These are phyloP conservation scores for Ondatra zibethicus DNA, from an alignment of 2,113 vertebrate species.

Conservation along the genomic window DNA sequence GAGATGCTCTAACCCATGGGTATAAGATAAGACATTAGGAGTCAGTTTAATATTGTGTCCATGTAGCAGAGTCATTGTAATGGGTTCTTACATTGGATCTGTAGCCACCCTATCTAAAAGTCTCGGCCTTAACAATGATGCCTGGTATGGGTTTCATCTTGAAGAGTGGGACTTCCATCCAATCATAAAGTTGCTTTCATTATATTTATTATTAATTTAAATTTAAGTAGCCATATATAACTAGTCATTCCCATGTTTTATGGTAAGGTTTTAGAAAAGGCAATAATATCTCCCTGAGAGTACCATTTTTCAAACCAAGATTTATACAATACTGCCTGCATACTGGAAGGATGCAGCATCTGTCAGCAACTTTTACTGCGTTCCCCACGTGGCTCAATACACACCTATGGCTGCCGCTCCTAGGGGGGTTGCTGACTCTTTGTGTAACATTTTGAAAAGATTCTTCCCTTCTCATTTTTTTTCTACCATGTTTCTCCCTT, in stretches of 20 bases:
- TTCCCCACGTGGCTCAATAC: neutral
- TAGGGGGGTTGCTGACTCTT: neutral
- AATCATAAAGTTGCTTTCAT: neutral
- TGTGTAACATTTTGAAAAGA: neutral
- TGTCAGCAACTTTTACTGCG: neutral
- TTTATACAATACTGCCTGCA: too few species aligned
- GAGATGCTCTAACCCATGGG: neutral
- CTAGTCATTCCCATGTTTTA: neutral
- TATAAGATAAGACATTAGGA: neutral
- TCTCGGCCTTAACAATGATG: neutral
- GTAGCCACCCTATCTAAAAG: neutral
- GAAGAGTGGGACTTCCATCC: neutral
- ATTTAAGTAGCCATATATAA: neutral
- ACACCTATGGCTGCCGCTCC: neutral
- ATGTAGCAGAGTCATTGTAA: neutral
- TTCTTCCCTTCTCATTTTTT: neutral
- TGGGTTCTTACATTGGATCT: neutral
- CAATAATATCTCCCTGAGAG: neutral
- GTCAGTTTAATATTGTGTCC: neutral
- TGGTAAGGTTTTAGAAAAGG: neutral
- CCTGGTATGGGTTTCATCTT: neutral
- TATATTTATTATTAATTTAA: neutral
- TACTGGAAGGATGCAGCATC: neutral
- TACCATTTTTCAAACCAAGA: neutral
- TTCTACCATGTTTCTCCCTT: neutral